Base-by-base conservation (phyloP, 2,113 vertebrate genomes). In the Odontophorus gujanensis region DNA sequence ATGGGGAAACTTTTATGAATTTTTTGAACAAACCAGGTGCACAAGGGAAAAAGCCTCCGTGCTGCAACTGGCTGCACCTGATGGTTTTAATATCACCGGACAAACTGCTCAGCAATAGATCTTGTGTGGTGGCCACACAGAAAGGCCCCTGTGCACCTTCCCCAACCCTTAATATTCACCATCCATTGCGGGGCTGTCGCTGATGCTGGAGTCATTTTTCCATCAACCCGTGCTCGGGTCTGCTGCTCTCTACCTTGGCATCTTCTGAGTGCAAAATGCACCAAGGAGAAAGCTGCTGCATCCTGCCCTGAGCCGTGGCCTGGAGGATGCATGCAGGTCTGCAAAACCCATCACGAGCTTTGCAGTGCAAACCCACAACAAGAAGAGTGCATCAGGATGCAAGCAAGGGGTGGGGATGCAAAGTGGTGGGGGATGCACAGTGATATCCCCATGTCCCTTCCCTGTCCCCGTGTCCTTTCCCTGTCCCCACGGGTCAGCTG, bases 171-270 rank as follows among this genome's bases (percentile, higher is more conserved):
- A 38, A n/a, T 42, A 55, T 7, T 3, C 40, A 22, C 47, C 9
- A 21, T 7, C 55, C 47, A 0, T 5, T 0, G 58, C 0, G 0
- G 81, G 62, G 74, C 57, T n/a, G 0, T 5, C 0, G 2, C 21
- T 30, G 72, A 1, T 28, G 82, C 72, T 65, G 89, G 82, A 85
- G 55, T 15, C 5, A 63, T 68, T 51, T 47, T 86, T 84, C 38
- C 77, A 9, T 30, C 74, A 10, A 30, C 34, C 61, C 0, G 3
- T 9, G 4, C 34, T 38, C 1, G 2, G 47, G 32, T 14, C 24
- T 16, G 6, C 7, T 47, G 36, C 16, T 53, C 50, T 61, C 26
- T 61, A 40, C 63, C 51, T 84, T 66, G 69, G 87, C 55, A 3
- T 45, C 68, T 11, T 43, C 18, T 6, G 32, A 57, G 34, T 0